Evolutionary conservation across 2,113 vertebrate genomes (phyloP).

Genomic region (Brachionichthys hirsutus): DNA sequence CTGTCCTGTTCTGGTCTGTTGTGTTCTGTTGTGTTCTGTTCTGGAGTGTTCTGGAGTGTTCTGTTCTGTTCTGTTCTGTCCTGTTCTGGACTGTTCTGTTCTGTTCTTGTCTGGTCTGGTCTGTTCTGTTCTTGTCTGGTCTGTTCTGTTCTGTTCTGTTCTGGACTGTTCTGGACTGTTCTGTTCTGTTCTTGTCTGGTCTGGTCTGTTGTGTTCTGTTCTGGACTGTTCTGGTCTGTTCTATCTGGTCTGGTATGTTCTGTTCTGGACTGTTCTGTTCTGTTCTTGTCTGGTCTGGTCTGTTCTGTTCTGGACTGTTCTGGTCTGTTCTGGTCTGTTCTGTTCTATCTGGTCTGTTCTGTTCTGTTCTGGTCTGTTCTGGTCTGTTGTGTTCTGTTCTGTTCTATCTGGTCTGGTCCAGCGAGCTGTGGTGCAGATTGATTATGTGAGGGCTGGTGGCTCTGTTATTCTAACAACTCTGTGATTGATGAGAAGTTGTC

Average conservation of each 20-base stretch:
- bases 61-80: no score
- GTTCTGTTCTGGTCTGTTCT: no score
- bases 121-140: neutral
- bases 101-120: neutral
- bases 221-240: neutral
- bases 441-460: conserved; percentile 55
- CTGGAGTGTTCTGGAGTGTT: no score
- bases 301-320: conserved; percentile 4
- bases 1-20: conserved; percentile 12
- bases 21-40: neutral
- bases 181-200: neutral
- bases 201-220: neutral
- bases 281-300: conserved; percentile 15
- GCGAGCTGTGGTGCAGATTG: conserved; percentile 54
- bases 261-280: no score
- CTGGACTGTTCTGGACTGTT: neutral
- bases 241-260: neutral
- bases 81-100: conserved; percentile 9
- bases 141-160: conserved; percentile 1
- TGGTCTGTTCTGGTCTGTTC: no score
- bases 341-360: no score
- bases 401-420: conserved; percentile 16
- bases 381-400: no score
- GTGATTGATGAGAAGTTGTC: conserved; percentile 78
- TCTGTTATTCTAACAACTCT: conserved; percentile 75